These are phyloP conservation scores for Tetragonula clypearis DNA, from an alignment of 1,140 invertebrate genomes.

Conservation along the genomic window DNA sequence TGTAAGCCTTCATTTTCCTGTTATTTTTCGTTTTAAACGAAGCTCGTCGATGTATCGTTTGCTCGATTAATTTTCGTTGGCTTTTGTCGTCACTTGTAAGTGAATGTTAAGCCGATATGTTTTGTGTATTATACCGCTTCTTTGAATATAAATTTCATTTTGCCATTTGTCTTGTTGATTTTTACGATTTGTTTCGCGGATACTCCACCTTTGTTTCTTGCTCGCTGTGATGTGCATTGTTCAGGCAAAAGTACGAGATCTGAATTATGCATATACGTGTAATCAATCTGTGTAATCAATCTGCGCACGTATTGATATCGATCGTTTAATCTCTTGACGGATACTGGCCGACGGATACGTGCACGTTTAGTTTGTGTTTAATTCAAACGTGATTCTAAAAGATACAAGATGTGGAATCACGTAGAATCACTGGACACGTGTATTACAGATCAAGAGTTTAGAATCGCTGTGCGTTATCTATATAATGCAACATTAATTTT, in stretches of 20 bases:
- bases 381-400: too few species aligned
- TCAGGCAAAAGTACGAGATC: not conserved
- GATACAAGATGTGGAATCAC: too few species aligned
- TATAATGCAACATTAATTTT: too few species aligned
- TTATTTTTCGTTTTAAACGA: not conserved
- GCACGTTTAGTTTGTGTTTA: too few species aligned
- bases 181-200: not conserved
- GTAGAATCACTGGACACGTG: too few species aligned
- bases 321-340: not conserved
- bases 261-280: not conserved
- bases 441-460: too few species aligned
- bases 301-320: not conserved
- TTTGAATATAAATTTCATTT: conserved; percentile 34
- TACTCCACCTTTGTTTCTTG: not conserved
- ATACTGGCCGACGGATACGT: too few species aligned
- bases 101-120: not conserved
- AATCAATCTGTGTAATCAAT: not conserved
- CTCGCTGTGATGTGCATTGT: too few species aligned
- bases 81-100: conserved; percentile 4
- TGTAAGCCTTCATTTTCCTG: not conserved
- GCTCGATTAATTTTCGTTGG: not conserved
- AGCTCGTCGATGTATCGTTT: not conserved
- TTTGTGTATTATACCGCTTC: conserved; percentile 19
- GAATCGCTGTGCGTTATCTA: too few species aligned
- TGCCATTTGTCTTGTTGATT: not conserved